Evolutionary conservation across 2,113 vertebrate genomes (phyloP).

Genomic region (Acinonyx jubatus): DNA sequence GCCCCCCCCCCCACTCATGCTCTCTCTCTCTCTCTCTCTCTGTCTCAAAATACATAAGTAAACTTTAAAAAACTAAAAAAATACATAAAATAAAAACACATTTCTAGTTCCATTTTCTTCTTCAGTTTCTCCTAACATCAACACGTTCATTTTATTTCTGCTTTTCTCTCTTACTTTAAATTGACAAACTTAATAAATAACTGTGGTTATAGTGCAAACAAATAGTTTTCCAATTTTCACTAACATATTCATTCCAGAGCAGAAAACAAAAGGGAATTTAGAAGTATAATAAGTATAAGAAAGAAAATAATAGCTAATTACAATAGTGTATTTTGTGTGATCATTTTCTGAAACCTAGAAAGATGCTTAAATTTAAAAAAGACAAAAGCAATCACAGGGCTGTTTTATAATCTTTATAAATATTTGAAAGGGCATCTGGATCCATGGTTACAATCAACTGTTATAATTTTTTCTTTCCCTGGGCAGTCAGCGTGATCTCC

Average conservation of each 20-base stretch:
- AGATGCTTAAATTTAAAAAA: constrained; percentile 74
- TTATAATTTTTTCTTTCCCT: constrained; percentile 80
- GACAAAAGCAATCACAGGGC: constrained; percentile 64
- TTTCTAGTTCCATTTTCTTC: not conserved
- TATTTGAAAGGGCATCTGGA: constrained; percentile 80
- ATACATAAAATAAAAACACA: not conserved
- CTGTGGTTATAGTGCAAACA: constrained; percentile 27
- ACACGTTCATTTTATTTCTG: not conserved
- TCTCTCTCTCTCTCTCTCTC: no score
- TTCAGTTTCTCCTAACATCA: not conserved
- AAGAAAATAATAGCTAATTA: constrained; percentile 71
- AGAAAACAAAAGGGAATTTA: constrained; percentile 51
- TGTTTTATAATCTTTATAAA: constrained; percentile 79
- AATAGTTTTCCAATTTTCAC: constrained; percentile 64
- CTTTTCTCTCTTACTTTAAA: not conserved
- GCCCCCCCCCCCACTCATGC: no score
- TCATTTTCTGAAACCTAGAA: constrained; percentile 74
- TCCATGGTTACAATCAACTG: constrained; percentile 75
- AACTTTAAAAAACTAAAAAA: no score
- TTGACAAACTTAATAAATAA: constrained; percentile 30
- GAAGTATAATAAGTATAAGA: constrained; percentile 34
- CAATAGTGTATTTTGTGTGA: constrained; percentile 74
- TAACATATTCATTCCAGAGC: constrained; percentile 4
- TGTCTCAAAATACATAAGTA: no score
- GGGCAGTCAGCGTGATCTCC: not conserved